Conservation (phyloP, 2,797 vertebrate genomes). For the Centropyge bicolor region DNA sequence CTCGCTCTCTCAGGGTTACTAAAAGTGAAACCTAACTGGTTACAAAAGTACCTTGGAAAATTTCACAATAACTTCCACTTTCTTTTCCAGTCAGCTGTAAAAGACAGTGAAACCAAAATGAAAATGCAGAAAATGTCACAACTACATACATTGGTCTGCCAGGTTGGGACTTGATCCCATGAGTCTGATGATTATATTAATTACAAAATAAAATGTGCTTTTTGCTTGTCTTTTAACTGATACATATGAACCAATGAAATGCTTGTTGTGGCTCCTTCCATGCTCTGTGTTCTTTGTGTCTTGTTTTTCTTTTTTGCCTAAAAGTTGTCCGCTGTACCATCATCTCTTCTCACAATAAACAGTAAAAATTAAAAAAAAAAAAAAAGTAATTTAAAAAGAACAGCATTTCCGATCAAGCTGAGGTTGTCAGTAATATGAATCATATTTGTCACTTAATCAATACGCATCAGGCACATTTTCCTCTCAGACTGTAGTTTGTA, state of each 20-base stretch:
- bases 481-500: constrained; percentile 42
- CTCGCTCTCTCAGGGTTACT: neutral
- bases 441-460: constrained; percentile 47
- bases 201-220: neutral
- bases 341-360: constrained; percentile 8
- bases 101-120: constrained; percentile 39
- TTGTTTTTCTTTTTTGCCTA: neutral
- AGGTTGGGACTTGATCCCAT: neutral
- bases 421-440: constrained; percentile 31
- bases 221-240: neutral
- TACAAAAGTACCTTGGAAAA: constrained; percentile 34
- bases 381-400: neutral
- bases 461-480: constrained; percentile 32
- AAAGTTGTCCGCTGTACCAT: neutral
- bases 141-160: neutral
- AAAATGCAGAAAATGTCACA: neutral
- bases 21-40: constrained; percentile 52
- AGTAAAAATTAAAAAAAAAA: neutral
- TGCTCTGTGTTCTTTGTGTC: no score
- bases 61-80: constrained; percentile 43
- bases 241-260: neutral
- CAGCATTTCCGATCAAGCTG: constrained; percentile 36
- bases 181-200: neutral
- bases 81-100: constrained; percentile 25
- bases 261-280: neutral